Base-by-base conservation (phyloP, 2,797 vertebrate species). In the Siniperca scherzeri region DNA sequence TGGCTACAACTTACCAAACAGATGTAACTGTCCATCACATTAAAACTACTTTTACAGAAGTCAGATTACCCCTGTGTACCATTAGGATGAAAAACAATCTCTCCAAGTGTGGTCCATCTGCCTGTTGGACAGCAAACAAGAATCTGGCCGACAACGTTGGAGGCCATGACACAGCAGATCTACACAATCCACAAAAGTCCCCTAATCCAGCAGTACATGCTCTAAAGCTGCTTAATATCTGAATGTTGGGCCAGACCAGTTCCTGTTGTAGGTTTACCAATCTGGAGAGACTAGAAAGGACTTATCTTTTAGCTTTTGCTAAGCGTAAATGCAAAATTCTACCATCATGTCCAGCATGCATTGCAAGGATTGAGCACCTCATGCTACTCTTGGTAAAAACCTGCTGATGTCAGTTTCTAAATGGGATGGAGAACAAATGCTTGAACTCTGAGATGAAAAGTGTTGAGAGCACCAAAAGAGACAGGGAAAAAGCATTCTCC, bases 141-240 rank as follows among this genome's bases (percentile, higher is more conserved):
- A 73, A 81, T 62, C 50, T 66, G 70, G 30, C 36, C 14, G 44
- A 75, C 66, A 70, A 60, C 65, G 52, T 46, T 27, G 61, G 44
- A 90, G 82, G 79, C 65, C 27, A 6, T 50, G 33, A 84, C 56
- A 75, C 85, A 83, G 57, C 74, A 86, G 67, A 87, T 90, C 80
- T 60, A 80, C 74, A 83, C 79, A 87, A 90, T 85, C 86, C 85
- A 86, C 72, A 80, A 83, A 89, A 87, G 76, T 90, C 80, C 81
- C 27, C 66, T 93, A 94, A 93, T 94, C 90, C 88, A 76, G 76
- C 68, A 42, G 42, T 70, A 79, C 83, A 87, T 36, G 55, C 53
- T 40, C 72, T 59, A 92, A 93, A 92, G 89, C 89, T 82, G 90
- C 89, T 93, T 93, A 92, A 90, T 90, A 88, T 90, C 67, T 71